Base-by-base conservation (phyloP, 2,888 invertebrate genomes). In the Phalangium opilio region DNA sequence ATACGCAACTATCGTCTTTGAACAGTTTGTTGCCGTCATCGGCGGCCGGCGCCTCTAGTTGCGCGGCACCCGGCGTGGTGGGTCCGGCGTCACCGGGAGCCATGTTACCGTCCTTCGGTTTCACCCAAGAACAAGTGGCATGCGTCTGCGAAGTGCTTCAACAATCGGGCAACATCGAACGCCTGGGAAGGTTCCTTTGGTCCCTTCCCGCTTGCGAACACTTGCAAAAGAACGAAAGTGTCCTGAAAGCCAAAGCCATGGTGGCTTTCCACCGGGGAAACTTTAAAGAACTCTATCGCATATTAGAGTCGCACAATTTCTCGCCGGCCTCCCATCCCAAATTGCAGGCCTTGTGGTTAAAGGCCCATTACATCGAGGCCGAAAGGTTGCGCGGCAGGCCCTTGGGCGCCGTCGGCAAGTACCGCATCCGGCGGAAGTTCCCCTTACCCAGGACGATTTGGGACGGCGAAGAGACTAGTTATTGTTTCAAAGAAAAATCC, bases 401-500 rank as follows among this genome's bases (percentile, higher is more conserved):
- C 33, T 73, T 96, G 58, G 81, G 81, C 40, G 80, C 81, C 43
- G 81, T 81, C 47, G 80, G 79, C 52, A 80, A 80, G 62, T 81
- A 81, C 65, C 70, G 81, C 41, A 91, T 98, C 49, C 74, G 98
- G 36, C 81, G 95, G 70, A 98, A 98, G 75, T 96, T 95, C 68
- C 96, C 96, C 1, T 71, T 96, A 57, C 52, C 98, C 36, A 70
- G 91, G 63, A 96, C 96, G 44, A 98, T 98, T 62, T 98, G 98
- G 98, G 98, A 98, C 64, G 98, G 98, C 10, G 98, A 98, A 66
- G 96, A 98, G 67, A 98, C 95, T 12, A 89, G 87, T 59, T 98
- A 98, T 67, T 98, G 98, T 71, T 98, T 99, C 74, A 98, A 96
- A 60, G 75, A 74, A 59, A 74, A 73, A 59, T 72, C 72, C 2